A percentile compares a stretch with the other conserved stretches of the same genome.
These are phyloP conservation scores for Corticium candelabrum DNA, from an alignment of 37 sponge, comb jelly and placozoan genomes.

Conservation along the genomic window DNA sequence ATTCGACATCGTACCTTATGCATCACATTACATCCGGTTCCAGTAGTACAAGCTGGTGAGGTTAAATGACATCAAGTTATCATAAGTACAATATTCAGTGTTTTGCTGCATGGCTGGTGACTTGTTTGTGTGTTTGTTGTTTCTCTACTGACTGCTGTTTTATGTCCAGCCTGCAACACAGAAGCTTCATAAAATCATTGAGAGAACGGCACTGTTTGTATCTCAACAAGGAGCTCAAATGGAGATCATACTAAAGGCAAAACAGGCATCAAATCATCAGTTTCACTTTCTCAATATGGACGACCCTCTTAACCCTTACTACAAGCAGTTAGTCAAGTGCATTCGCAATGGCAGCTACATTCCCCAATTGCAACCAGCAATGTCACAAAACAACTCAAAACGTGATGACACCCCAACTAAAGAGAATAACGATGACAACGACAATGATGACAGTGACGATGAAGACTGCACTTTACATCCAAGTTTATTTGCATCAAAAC, in stretches of 20 bases:
- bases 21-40: too few species aligned
- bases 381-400: neutral
- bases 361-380: neutral
- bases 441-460: slow-evolving; percentile 35
- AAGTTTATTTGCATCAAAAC: slow-evolving; percentile 6
- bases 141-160: too few species aligned
- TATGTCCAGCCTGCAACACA: slow-evolving; percentile 69
- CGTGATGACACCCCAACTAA: neutral
- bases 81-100: too few species aligned
- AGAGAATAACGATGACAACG: slow-evolving; percentile 23
- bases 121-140: too few species aligned
- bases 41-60: too few species aligned
- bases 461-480: slow-evolving; percentile 64
- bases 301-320: slow-evolving; percentile 70
- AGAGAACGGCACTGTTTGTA: slow-evolving; percentile 73
- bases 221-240: slow-evolving; percentile 72
- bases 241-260: slow-evolving; percentile 89
- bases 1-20: too few species aligned
- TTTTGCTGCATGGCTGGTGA: too few species aligned
- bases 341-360: neutral
- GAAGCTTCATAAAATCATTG: slow-evolving; percentile 81
- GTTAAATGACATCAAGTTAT: too few species aligned
- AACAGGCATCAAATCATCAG: slow-evolving; percentile 77
- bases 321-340: slow-evolving; percentile 37
- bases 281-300: slow-evolving; percentile 76